Conservation (phyloP, 1,140 invertebrate genomes). For the Tachypleus tridentatus region DNA sequence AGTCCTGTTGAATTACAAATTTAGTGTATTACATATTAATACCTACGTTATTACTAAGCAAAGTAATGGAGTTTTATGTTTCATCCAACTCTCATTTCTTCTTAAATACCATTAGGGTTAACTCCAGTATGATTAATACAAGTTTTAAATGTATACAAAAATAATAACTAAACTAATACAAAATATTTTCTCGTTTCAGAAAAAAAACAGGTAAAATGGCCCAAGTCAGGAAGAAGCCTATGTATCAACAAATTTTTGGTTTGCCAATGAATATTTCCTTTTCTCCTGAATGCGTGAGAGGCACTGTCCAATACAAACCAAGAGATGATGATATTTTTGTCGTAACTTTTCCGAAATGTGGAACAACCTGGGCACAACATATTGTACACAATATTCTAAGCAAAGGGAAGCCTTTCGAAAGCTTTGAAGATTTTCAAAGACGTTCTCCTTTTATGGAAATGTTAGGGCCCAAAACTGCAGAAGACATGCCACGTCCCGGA, state of each 20-base stretch:
- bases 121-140: no score
- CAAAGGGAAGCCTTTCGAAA: neutral
- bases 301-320: conserved; percentile 3
- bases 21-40: no score
- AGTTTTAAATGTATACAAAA: no score
- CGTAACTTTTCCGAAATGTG: conserved; percentile 14
- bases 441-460: conserved; percentile 5
- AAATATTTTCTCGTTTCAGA: no score
- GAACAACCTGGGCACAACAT: conserved; percentile 13
- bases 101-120: no score
- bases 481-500: neutral
- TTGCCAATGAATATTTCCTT: neutral
- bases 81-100: no score
- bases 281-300: neutral
- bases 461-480: neutral
- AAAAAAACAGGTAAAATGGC: no score
- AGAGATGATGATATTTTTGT: conserved; percentile 11
- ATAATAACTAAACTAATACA: no score
- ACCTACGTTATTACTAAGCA: no score
- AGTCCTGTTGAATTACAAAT: no score
- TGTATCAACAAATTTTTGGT: neutral
- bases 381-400: neutral
- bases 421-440: neutral
- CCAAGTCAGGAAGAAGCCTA: no score
- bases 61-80: no score